Conservation (phyloP, 2,797 vertebrate genomes). For the Crocodylus rhombifer region DNA sequence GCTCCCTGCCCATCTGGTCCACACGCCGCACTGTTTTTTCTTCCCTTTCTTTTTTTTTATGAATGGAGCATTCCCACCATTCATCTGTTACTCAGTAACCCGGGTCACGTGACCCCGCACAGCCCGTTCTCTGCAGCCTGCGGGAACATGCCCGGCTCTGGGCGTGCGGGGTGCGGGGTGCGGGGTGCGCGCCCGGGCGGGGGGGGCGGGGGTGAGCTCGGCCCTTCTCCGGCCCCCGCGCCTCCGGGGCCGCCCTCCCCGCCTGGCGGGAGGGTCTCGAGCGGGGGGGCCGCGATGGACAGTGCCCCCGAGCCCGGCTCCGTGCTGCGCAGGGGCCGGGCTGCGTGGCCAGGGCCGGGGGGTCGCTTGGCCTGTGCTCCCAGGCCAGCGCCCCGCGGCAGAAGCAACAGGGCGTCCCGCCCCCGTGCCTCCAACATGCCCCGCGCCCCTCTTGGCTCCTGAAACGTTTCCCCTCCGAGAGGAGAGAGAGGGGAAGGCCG, state of each 20-base stretch:
- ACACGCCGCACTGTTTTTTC: not conserved
- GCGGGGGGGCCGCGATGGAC: too few relatives aligned
- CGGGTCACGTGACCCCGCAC: slow-evolving; percentile 32
- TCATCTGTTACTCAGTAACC: slow-evolving; percentile 65
- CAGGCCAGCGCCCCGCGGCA: not conserved
- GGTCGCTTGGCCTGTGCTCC: accelerated
- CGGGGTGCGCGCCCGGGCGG: accelerated
- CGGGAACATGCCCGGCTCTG: not conserved
- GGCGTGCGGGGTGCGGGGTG: not conserved
- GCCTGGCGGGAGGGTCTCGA: accelerated
- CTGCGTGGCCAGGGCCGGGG: not conserved
- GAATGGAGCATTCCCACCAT: slow-evolving; percentile 77
- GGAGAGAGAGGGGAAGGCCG: too few relatives aligned
- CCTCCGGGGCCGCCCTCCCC: accelerated
- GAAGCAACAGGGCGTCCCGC: not conserved
- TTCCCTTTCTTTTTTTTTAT: slow-evolving; percentile 19
- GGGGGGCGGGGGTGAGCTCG: not conserved
- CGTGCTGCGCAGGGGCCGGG: accelerated
- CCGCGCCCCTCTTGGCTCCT: not conserved
- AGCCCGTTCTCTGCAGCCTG: slow-evolving; percentile 3
- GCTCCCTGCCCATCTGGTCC: not conserved
- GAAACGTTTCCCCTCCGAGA: not conserved
- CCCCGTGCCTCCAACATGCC: not conserved
- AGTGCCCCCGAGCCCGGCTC: accelerated
- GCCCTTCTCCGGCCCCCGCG: not conserved